Percentiles rank a stretch among this genome's conserved stretches.
Conservation (phyloP, 2,113 vertebrate genomes). For the Hypanus sabinus region DNA sequence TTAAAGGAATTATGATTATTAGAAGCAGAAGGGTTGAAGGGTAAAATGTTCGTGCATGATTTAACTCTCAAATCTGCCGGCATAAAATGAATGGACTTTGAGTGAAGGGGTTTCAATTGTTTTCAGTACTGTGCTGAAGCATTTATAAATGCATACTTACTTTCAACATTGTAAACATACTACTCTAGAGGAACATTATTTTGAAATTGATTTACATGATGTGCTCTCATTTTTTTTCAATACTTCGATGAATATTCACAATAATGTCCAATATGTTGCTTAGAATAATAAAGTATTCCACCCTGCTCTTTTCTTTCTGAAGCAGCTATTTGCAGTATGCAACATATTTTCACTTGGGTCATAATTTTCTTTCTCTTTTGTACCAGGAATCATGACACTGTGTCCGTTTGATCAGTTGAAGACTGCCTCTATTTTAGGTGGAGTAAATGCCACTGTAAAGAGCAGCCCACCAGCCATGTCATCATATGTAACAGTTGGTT, state of each 20-base stretch:
- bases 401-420: constrained; percentile 98
- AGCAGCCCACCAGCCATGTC: constrained; percentile 93
- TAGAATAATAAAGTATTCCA: not conserved
- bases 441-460: constrained; percentile 86
- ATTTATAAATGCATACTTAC: too few relatives aligned
- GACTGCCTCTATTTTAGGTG: constrained; percentile 91
- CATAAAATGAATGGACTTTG: too few relatives aligned
- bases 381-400: constrained; percentile 80
- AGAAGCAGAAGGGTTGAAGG: too few relatives aligned
- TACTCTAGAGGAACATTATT: not conserved
- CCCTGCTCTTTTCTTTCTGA: too few relatives aligned
- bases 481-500: constrained; percentile 88
- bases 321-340: not conserved
- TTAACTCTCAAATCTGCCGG: too few relatives aligned
- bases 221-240: not conserved
- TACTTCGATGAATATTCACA: not conserved
- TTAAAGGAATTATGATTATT: too few relatives aligned
- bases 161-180: too few relatives aligned
- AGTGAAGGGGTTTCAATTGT: too few relatives aligned
- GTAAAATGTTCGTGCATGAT: too few relatives aligned
- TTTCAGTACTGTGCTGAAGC: too few relatives aligned
- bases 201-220: not conserved
- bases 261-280: not conserved
- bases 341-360: not conserved
- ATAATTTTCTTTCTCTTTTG: constrained; percentile 33